Conservation (phyloP, 2,113 vertebrate species). For the Colius striatus region DNA sequence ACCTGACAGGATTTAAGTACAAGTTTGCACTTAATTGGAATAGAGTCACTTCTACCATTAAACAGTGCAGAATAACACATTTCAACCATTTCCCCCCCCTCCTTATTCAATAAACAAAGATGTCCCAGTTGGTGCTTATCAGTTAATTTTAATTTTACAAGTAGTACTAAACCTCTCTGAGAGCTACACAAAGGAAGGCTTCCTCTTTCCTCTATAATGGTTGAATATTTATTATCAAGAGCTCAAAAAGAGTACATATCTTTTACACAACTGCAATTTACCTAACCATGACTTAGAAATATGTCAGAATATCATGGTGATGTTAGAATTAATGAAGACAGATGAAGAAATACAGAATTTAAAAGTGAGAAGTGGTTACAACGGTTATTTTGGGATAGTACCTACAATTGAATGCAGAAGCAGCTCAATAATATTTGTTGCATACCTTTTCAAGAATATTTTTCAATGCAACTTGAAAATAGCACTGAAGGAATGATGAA, state of each 20-base stretch:
- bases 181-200: background rate
- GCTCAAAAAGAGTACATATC: background rate
- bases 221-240: background rate
- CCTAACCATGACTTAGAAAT: background rate
- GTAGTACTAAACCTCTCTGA: background rate
- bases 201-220: background rate
- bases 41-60: background rate
- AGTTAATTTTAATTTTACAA: background rate
- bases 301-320: background rate
- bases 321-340: background rate
- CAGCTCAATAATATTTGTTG: background rate
- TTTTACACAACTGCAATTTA: background rate
- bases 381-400: background rate
- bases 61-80: background rate
- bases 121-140: background rate
- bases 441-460: background rate
- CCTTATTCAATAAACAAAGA: background rate
- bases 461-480: background rate
- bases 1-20: background rate
- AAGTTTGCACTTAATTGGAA: background rate
- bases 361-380: background rate
- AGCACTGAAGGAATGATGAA: background rate
- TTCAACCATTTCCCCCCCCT: background rate
- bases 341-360: background rate
- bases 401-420: background rate